Percentiles rank a stretch among this genome's conserved stretches.
phyloP scores from a whole-genome alignment of 2,888 invertebrate genomes.

The Eudemis profundana region DNA sequence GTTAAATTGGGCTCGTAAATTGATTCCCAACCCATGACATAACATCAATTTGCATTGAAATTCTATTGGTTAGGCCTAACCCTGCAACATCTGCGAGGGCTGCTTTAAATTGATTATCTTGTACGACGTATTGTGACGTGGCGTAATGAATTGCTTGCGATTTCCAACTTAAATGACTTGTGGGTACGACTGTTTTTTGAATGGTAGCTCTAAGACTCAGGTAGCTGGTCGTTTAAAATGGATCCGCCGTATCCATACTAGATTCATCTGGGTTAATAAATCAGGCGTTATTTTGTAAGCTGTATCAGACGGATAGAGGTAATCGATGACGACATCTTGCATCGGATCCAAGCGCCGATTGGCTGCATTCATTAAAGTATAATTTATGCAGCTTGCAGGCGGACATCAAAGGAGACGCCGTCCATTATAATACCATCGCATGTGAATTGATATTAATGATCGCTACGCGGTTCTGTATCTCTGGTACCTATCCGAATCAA shows the following conservation, averaged over 20 bases:
- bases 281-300: conserved; percentile 34
- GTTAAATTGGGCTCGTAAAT: conserved; percentile 42
- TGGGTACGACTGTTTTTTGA: conserved; percentile 22
- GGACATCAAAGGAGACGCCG: conserved; percentile 62
- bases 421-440: conserved; percentile 66
- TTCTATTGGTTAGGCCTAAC: conserved; percentile 43
- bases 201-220: conserved; percentile 14
- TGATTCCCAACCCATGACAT: conserved; percentile 43
- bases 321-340: conserved; percentile 39
- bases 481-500: conserved; percentile 48
- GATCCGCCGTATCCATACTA: conserved; percentile 28
- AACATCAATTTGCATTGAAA: conserved; percentile 45
- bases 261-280: conserved; percentile 17
- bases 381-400: conserved; percentile 44
- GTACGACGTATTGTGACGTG: conserved; percentile 36
- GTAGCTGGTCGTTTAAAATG: conserved; percentile 34
- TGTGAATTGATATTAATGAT: conserved; percentile 61
- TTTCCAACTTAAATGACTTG: conserved; percentile 22
- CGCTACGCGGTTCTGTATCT: conserved; percentile 50
- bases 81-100: conserved; percentile 43
- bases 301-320: conserved; percentile 18
- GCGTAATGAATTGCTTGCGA: conserved; percentile 12
- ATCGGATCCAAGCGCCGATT: conserved; percentile 33
- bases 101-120: conserved; percentile 45
- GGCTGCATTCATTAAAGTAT: conserved; percentile 44